phyloP scores from a whole-genome alignment of 2,113 vertebrate species.

The Tretioscincus oriximinensis region DNA sequence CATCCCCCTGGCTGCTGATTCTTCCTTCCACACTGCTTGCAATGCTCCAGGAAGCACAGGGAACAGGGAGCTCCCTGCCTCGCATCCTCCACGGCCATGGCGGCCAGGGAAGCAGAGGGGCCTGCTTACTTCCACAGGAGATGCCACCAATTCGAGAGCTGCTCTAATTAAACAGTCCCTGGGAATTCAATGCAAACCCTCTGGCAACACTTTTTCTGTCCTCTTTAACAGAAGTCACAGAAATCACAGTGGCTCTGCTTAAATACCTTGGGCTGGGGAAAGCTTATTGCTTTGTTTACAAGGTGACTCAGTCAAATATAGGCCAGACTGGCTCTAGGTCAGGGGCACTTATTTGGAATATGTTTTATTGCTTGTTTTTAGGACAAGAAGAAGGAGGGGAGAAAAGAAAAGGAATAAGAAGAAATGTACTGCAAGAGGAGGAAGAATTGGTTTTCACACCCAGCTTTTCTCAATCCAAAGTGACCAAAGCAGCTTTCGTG shows the following conservation, averaged over 20 bases:
- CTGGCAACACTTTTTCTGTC: not conserved
- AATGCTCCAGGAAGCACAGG: conserved; percentile 11
- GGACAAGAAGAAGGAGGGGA: no score
- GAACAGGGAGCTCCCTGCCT: not conserved
- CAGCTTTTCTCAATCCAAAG: no score
- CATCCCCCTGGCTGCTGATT: not conserved
- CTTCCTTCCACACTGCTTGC: not conserved
- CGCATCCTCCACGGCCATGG: not conserved
- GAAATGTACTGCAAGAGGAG: no score
- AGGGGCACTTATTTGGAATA: no score
- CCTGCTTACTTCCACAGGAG: not conserved
- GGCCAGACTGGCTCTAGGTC: no score
- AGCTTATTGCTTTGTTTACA: not conserved
- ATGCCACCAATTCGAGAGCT: not conserved
- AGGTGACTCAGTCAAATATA: not conserved
- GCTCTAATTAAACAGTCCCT: not conserved
- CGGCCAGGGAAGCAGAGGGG: not conserved
- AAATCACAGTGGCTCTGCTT: not conserved
- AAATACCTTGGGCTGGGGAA: not conserved
- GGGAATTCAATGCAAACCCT: not conserved
- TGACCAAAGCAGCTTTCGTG: no score
- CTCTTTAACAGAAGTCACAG: not conserved
- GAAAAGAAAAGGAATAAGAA: no score
- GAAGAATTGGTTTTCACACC: no score
- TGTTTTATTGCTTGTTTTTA: no score